Evolutionary conservation across 2,113 vertebrate genomes (phyloP).

Genomic region (Brachionichthys hirsutus): DNA sequence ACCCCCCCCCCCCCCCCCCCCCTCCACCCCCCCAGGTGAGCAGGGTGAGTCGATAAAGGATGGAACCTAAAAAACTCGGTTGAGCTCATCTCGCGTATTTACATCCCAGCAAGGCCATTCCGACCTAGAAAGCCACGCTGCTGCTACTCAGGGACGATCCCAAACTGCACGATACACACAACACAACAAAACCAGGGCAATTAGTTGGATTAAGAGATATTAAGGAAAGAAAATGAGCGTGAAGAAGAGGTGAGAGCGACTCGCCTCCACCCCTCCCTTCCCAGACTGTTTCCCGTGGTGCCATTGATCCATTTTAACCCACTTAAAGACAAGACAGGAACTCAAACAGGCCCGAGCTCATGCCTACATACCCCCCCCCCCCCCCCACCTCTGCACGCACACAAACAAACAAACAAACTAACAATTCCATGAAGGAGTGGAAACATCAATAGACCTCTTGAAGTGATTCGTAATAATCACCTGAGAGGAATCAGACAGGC

Average conservation of each 20-base stretch:
- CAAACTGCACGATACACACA: slow-evolving; percentile 22
- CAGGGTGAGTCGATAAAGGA: slow-evolving; percentile 24
- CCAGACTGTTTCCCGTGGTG: slow-evolving; percentile 57
- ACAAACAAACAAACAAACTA: not conserved
- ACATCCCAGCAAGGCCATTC: slow-evolving; percentile 38
- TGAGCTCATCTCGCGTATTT: slow-evolving; percentile 46
- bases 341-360: slow-evolving; percentile 54
- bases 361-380: slow-evolving; percentile 15
- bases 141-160: slow-evolving; percentile 46
- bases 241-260: slow-evolving; percentile 19
- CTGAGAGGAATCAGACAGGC: slow-evolving; percentile 68
- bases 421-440: slow-evolving; percentile 23
- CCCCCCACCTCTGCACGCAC: not conserved
- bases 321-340: slow-evolving; percentile 72
- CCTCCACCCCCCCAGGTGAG: too few species aligned
- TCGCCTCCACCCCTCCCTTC: slow-evolving; percentile 44
- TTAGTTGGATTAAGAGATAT: slow-evolving; percentile 25
- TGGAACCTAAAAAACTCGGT: slow-evolving; percentile 21
- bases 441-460: slow-evolving; percentile 66
- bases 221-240: slow-evolving; percentile 16
- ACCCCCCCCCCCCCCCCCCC: too few species aligned
- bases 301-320: slow-evolving; percentile 77
- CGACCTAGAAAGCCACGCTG: slow-evolving; percentile 57
- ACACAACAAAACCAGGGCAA: slow-evolving; percentile 37
- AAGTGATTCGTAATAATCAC: slow-evolving; percentile 69